Conservation (phyloP, 2,888 invertebrate genomes). For the Tetropium fuscum region DNA sequence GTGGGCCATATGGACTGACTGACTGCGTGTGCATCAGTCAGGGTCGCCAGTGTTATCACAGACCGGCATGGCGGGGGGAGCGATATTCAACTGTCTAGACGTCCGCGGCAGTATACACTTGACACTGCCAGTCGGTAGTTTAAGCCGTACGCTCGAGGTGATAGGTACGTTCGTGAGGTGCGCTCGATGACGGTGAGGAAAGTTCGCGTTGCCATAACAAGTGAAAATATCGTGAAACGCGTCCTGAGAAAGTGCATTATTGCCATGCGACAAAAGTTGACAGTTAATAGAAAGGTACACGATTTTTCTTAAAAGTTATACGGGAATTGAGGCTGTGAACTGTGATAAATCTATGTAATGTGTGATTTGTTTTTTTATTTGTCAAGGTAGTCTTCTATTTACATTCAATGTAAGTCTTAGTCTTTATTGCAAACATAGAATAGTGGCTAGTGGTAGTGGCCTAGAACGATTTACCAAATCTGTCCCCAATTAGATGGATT, state of each 20-base stretch:
- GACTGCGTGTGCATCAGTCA: conserved; percentile 55
- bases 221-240: conserved; percentile 56
- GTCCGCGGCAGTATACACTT: conserved; percentile 57
- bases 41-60: conserved; percentile 59
- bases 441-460: conserved; percentile 4
- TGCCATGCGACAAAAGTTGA: conserved; percentile 64
- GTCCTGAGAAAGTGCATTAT: conserved; percentile 62
- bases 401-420: conserved; percentile 44
- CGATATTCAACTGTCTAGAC: conserved; percentile 60
- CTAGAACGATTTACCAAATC: no score
- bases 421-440: conserved; percentile 20
- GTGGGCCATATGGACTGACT: conserved; percentile 26
- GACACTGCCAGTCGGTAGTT: conserved; percentile 51
- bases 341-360: conserved; percentile 45
- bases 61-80: conserved; percentile 53
- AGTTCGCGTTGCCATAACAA: conserved; percentile 28
- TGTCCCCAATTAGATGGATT: no score
- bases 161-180: conserved; percentile 30
- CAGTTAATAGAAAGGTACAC: conserved; percentile 63
- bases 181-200: conserved; percentile 36
- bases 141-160: conserved; percentile 36
- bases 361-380: conserved; percentile 44
- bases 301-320: conserved; percentile 19
- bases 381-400: conserved; percentile 45
- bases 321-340: conserved; percentile 37